phyloP scores from a whole-genome alignment of 2,113 vertebrate species.

The Phrynocephalus versicolor region DNA sequence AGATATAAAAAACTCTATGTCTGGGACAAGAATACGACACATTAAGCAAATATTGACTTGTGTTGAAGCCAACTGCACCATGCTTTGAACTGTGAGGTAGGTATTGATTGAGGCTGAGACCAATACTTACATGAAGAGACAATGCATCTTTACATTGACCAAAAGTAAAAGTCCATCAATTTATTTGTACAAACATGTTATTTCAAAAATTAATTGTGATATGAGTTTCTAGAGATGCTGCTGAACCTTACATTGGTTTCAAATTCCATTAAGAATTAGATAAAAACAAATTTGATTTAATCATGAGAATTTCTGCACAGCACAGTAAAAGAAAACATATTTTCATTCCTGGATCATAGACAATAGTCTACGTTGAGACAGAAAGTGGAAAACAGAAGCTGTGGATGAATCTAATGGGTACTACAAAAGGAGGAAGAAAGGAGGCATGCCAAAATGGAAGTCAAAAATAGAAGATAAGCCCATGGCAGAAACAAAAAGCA shows the following conservation, averaged over 20 bases:
- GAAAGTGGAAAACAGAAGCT: background rate
- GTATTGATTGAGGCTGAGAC: conserved; percentile 35
- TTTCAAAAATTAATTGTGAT: conserved; percentile 54
- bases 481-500: background rate
- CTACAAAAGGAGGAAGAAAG: background rate
- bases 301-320: background rate
- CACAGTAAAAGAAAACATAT: background rate
- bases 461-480: background rate
- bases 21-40: conserved; percentile 29
- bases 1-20: conserved; percentile 21
- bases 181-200: conserved; percentile 36
- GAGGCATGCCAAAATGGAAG: background rate
- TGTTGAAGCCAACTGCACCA: conserved; percentile 37
- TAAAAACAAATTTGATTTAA: conserved; percentile 7
- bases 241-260: conserved; percentile 29
- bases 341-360: background rate
- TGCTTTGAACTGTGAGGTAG: conserved; percentile 36
- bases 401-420: background rate
- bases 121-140: conserved; percentile 44
- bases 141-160: conserved; percentile 34
- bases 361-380: background rate
- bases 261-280: background rate
- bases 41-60: conserved; percentile 55
- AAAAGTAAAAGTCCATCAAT: background rate
- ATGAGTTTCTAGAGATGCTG: conserved; percentile 21